Evolutionary conservation across 2,888 invertebrate genomes (phyloP).

Genomic region (Empis livida): DNA sequence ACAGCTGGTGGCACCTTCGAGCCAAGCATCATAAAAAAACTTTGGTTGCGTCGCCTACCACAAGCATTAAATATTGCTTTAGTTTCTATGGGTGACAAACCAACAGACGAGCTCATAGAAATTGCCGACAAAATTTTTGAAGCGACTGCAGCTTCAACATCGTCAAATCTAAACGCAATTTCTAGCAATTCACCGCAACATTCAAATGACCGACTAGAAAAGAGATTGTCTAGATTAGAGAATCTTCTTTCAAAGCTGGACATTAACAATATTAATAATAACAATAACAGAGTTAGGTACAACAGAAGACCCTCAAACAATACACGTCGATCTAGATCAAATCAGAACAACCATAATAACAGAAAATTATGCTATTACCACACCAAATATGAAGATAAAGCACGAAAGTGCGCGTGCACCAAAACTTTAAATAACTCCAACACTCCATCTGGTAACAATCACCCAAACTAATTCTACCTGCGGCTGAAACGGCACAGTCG

Average conservation of each 20-base stretch:
- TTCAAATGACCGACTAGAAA: not conserved
- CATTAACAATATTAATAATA: not conserved
- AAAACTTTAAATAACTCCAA: not conserved
- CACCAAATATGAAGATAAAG: slow-evolving; percentile 1
- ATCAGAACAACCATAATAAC: not conserved
- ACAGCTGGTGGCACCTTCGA: slow-evolving; percentile 1
- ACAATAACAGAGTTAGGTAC: not conserved
- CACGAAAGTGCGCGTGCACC: not conserved
- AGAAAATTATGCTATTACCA: not conserved
- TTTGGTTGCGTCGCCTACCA: slow-evolving; percentile 3
- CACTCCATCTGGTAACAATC: not conserved
- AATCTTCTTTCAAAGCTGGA: no score
- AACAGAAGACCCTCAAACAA: not conserved
- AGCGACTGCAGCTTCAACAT: not conserved
- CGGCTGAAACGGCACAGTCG: not conserved
- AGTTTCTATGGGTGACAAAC: slow-evolving; percentile 1
- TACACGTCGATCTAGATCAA: not conserved
- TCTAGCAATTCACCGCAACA: not conserved
- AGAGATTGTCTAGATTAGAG: slow-evolving; percentile 1
- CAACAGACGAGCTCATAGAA: not conserved
- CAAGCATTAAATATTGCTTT: slow-evolving; percentile 4
- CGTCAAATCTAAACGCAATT: not conserved
- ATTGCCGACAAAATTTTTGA: slow-evolving; percentile 6
- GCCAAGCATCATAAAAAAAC: slow-evolving; percentile 1
- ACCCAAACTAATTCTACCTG: not conserved